phyloP scores from a whole-genome alignment of 2,113 vertebrate genomes.

The Callopanchax toddi region DNA sequence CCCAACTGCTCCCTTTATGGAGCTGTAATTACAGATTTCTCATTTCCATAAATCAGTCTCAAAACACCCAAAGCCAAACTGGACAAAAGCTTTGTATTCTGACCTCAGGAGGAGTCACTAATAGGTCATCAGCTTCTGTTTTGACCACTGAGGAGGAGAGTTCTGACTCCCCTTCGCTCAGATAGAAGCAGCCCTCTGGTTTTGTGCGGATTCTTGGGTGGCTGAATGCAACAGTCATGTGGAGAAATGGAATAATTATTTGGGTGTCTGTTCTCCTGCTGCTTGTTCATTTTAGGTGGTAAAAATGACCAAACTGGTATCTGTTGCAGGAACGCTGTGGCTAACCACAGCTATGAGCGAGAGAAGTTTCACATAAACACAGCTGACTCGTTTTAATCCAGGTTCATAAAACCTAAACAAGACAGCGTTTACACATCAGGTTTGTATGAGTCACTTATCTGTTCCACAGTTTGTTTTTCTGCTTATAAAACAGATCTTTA shows the following conservation, averaged over 20 bases:
- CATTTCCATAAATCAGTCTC: constrained; percentile 39
- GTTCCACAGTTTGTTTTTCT: background rate
- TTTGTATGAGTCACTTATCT: constrained; percentile 3
- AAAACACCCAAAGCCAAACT: constrained; percentile 4
- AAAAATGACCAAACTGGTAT: constrained; percentile 60
- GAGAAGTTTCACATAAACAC: constrained; percentile 59
- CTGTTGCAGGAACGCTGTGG: constrained; percentile 57
- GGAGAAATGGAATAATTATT: constrained; percentile 53
- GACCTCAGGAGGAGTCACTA: background rate
- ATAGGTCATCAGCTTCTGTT: constrained; percentile 2
- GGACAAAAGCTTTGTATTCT: constrained; percentile 11
- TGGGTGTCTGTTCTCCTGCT: constrained; percentile 53
- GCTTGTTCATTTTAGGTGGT: constrained; percentile 55
- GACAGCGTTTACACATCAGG: constrained; percentile 38
- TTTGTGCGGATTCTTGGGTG: constrained; percentile 31
- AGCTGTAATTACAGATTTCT: constrained; percentile 48
- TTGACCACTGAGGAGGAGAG: background rate
- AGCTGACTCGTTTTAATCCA: constrained; percentile 50
- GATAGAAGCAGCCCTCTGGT: constrained; percentile 16
- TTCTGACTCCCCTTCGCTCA: constrained; percentile 11
- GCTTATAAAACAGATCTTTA: constrained; percentile 5
- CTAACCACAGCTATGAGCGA: constrained; percentile 63
- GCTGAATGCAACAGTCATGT: constrained; percentile 52
- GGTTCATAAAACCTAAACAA: constrained; percentile 50
- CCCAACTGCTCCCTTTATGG: constrained; percentile 36